Conservation (phyloP, 2,113 vertebrate genomes). For the Pachycephala philippinensis region DNA sequence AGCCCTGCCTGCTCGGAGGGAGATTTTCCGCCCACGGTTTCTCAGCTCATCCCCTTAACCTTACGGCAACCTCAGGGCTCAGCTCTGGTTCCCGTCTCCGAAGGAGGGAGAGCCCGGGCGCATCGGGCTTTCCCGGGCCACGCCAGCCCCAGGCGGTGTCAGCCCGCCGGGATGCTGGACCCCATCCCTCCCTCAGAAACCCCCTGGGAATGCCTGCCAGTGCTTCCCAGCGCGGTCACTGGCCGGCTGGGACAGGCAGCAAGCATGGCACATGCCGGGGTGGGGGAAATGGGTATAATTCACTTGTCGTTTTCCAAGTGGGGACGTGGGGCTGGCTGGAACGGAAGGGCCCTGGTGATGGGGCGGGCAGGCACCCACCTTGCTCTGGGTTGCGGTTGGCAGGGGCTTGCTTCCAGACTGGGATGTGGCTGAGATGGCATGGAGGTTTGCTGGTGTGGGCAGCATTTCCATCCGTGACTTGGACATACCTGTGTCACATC, state of each 20-base stretch:
- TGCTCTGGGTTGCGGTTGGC: background rate
- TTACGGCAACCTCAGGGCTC: background rate
- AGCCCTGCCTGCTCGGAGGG: background rate
- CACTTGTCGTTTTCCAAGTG: rapidly evolving
- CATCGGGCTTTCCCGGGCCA: background rate
- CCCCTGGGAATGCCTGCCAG: background rate
- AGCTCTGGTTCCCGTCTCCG: background rate
- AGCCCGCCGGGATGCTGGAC: background rate
- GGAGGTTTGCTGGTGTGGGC: background rate
- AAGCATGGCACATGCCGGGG: rapidly evolving
- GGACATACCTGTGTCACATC: background rate
- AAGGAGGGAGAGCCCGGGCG: background rate
- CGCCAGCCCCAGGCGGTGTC: background rate
- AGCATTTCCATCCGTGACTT: background rate
- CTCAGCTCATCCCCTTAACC: background rate
- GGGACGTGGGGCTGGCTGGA: background rate
- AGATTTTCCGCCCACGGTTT: background rate
- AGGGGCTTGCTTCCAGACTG: background rate
- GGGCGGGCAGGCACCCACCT: background rate
- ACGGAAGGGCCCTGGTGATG: background rate
- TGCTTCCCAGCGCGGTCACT: rapidly evolving
- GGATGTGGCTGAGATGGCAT: rapidly evolving
- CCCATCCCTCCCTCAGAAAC: background rate
- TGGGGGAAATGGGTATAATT: background rate
- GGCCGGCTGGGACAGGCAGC: background rate